phyloP scores from a whole-genome alignment of 2,797 vertebrate genomes.

The Channa striata region DNA sequence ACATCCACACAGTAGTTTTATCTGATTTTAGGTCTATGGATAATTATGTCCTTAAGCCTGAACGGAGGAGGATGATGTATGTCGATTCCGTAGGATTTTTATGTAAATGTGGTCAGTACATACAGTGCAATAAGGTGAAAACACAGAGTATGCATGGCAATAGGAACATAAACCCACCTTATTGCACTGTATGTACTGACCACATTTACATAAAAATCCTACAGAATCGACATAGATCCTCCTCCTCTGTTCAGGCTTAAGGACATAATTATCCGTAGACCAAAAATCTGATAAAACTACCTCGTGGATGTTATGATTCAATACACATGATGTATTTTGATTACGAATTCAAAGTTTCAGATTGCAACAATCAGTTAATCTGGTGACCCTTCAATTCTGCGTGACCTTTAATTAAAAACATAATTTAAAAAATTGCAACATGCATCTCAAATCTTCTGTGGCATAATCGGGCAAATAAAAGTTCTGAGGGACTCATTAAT shows the following conservation, averaged over 20 bases:
- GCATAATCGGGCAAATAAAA: too few species aligned
- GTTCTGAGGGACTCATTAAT: too few species aligned
- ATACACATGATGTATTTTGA: background rate
- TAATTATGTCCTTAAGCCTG: slow-evolving; percentile 35
- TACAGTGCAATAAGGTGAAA: slow-evolving; percentile 7
- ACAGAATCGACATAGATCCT: slow-evolving; percentile 1
- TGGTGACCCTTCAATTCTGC: too few species aligned
- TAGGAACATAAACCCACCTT: background rate
- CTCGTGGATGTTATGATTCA: slow-evolving; percentile 34
- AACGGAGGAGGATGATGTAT: slow-evolving; percentile 21
- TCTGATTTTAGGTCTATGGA: slow-evolving; percentile 23
- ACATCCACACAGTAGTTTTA: slow-evolving; percentile 22
- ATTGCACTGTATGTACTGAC: slow-evolving; percentile 16
- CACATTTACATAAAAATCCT: slow-evolving; percentile 41
- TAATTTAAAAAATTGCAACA: too few species aligned
- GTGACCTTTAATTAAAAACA: too few species aligned
- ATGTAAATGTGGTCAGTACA: slow-evolving; percentile 37
- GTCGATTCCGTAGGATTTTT: slow-evolving; percentile 24
- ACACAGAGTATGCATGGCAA: too few species aligned
- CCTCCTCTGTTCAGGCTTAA: slow-evolving; percentile 32
- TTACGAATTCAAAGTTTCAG: too few species aligned
- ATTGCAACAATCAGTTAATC: too few species aligned
- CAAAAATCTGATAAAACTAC: slow-evolving; percentile 24
- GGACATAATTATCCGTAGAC: slow-evolving; percentile 32
- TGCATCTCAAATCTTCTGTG: too few species aligned